These are phyloP conservation scores for Procavia capensis DNA, from an alignment of 2,113 vertebrate species.

Conservation along the genomic window DNA sequence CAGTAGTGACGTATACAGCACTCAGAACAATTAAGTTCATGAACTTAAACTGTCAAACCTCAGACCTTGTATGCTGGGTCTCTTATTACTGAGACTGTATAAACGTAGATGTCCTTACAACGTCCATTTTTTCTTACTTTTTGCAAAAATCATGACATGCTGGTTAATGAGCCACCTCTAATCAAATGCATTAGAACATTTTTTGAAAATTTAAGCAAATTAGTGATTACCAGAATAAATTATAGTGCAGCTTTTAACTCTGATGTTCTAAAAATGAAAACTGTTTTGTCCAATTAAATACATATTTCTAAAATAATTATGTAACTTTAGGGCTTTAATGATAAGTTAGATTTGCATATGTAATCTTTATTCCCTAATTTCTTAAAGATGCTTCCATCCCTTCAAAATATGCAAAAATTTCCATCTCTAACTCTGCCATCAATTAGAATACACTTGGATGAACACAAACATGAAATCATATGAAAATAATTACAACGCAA, in stretches of 20 bases:
- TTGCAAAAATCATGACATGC: neutral
- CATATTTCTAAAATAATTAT: conserved; percentile 25
- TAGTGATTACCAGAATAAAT: conserved; percentile 24
- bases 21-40: too few relatives aligned
- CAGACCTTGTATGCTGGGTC: neutral
- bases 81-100: neutral
- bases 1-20: too few relatives aligned
- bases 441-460: neutral
- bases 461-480: conserved; percentile 12
- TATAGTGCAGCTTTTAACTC: conserved; percentile 22
- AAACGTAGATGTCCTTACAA: neutral
- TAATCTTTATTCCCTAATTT: conserved; percentile 34
- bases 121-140: neutral
- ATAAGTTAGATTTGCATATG: conserved; percentile 40
- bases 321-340: neutral
- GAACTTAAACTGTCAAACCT: too few relatives aligned
- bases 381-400: neutral
- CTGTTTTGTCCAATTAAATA: conserved; percentile 25
- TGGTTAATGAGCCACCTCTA: conserved; percentile 22
- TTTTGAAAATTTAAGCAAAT: neutral
- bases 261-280: conserved; percentile 36
- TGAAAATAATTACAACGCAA: conserved; percentile 52
- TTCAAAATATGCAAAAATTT: conserved; percentile 22
- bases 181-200: neutral
- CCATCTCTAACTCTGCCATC: neutral